Conservation (phyloP, 2,888 invertebrate species). For the Apodemia hepburni region DNA sequence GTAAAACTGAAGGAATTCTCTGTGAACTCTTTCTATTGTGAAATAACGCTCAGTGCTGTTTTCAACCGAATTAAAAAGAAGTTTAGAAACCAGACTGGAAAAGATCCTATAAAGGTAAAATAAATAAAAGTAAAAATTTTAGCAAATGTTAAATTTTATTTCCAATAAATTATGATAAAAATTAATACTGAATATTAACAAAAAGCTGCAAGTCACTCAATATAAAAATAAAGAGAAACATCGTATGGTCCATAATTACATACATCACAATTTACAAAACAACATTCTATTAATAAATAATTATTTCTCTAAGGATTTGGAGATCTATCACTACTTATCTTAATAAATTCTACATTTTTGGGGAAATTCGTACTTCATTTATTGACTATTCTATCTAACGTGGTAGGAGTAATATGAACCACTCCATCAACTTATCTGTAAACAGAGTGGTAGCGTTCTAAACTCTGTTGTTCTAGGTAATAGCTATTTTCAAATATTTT, state of each 20-base stretch:
- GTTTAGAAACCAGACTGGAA: too few species aligned
- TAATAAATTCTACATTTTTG: constrained; percentile 8
- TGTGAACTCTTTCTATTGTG: too few species aligned
- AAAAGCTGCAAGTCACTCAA: constrained; percentile 17
- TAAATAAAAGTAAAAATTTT: neutral
- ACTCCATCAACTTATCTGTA: too few species aligned
- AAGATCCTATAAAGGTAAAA: too few species aligned
- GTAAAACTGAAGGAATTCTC: too few species aligned
- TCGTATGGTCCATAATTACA: constrained; percentile 16
- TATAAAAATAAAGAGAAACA: constrained; percentile 13
- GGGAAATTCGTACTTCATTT: constrained; percentile 7
- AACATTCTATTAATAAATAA: constrained; percentile 7
- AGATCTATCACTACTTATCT: constrained; percentile 8
- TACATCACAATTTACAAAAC: constrained; percentile 14
- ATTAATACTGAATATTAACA: constrained; percentile 24
- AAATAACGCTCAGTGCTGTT: too few species aligned
- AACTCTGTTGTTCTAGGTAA: too few species aligned
- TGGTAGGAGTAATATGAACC: neutral
- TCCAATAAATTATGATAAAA: constrained; percentile 18
- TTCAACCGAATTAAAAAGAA: too few species aligned
- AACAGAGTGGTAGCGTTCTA: too few species aligned
- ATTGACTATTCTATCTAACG: neutral
- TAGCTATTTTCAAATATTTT: too few species aligned
- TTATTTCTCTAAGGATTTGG: constrained; percentile 13
- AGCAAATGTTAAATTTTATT: constrained; percentile 12